These are phyloP conservation scores for Melanotaenia parkinsoni DNA, from an alignment of 2,797 vertebrate species.

Conservation along the genomic window DNA sequence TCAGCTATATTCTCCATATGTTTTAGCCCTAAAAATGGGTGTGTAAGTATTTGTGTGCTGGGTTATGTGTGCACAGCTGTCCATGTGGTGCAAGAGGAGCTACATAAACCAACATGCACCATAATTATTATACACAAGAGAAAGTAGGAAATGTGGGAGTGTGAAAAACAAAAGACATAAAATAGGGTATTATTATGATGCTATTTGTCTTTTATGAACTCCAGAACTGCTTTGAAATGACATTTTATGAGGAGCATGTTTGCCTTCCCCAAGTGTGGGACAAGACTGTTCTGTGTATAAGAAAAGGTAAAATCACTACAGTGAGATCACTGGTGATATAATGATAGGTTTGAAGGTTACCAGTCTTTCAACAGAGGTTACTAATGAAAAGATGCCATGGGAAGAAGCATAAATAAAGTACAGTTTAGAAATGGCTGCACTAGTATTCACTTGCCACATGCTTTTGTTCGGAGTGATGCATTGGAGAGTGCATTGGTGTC, in stretches of 20 bases:
- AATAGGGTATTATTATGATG: constrained; percentile 4
- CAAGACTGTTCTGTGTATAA: background rate
- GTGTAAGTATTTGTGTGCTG: background rate
- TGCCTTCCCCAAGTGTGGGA: background rate
- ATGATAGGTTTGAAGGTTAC: constrained; percentile 18
- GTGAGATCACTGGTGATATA: constrained; percentile 13
- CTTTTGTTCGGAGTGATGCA: constrained; percentile 35
- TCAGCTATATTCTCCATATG: background rate
- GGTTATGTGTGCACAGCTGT: constrained; percentile 11
- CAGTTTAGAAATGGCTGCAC: constrained; percentile 9
- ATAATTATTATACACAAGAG: background rate
- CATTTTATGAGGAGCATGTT: constrained; percentile 6
- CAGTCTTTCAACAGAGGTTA: constrained; percentile 7
- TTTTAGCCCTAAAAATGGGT: background rate
- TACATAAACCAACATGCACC: background rate
- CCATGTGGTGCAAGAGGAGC: constrained; percentile 9
- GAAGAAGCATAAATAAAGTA: constrained; percentile 3
- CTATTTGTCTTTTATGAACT: background rate
- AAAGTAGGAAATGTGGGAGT: background rate
- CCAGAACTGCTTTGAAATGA: background rate
- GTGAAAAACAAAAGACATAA: background rate
- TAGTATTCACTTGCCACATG: constrained; percentile 22
- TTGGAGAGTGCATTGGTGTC: constrained; percentile 25
- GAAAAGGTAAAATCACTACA: constrained; percentile 10
- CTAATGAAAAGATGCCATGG: background rate